These are phyloP conservation scores for Spodoptera littoralis DNA, from an alignment of 2,888 invertebrate species.

Conservation along the genomic window DNA sequence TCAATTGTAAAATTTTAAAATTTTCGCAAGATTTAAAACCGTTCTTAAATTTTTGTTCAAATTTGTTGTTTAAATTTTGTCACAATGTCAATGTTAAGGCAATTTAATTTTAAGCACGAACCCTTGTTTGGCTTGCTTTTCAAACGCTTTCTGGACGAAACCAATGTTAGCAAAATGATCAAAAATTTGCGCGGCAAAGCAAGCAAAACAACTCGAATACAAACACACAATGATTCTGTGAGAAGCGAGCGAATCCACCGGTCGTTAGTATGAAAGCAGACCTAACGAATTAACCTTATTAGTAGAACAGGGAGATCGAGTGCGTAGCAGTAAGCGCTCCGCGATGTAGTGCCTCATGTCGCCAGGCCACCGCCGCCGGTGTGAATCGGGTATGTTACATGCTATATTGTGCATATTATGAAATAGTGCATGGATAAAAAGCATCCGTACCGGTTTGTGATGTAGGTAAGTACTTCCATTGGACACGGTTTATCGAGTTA, in stretches of 20 bases:
- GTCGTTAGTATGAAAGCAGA: slow-evolving; percentile 81
- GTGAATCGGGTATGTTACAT: slow-evolving; percentile 86
- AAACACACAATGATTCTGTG: slow-evolving; percentile 84
- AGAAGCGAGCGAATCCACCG: slow-evolving; percentile 82
- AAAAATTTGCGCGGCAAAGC: slow-evolving; percentile 77
- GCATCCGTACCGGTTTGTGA: slow-evolving; percentile 37
- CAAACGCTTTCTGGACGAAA: slow-evolving; percentile 37
- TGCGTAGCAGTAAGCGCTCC: slow-evolving; percentile 79
- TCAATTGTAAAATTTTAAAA: too few relatives aligned
- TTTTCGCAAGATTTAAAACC: too few relatives aligned
- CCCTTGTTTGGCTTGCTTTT: slow-evolving; percentile 53
- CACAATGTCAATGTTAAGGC: slow-evolving; percentile 17
- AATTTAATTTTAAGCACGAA: slow-evolving; percentile 13
- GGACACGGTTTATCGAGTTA: slow-evolving; percentile 28
- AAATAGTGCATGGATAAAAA: slow-evolving; percentile 67
- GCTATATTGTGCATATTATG: slow-evolving; percentile 75
- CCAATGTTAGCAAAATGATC: slow-evolving; percentile 45
- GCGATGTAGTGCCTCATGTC: slow-evolving; percentile 73
- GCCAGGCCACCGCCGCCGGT: slow-evolving; percentile 80
- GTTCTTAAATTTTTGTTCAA: not conserved
- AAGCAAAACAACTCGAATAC: slow-evolving; percentile 86
- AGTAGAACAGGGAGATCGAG: slow-evolving; percentile 69
- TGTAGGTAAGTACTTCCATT: slow-evolving; percentile 17
- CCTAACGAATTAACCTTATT: slow-evolving; percentile 77
- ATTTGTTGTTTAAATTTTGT: not conserved